Evolutionary conservation across 2,888 invertebrate genomes (phyloP), one percentile per base, ranked within the genome.

Genomic region (Vanessa cardui): DNA sequence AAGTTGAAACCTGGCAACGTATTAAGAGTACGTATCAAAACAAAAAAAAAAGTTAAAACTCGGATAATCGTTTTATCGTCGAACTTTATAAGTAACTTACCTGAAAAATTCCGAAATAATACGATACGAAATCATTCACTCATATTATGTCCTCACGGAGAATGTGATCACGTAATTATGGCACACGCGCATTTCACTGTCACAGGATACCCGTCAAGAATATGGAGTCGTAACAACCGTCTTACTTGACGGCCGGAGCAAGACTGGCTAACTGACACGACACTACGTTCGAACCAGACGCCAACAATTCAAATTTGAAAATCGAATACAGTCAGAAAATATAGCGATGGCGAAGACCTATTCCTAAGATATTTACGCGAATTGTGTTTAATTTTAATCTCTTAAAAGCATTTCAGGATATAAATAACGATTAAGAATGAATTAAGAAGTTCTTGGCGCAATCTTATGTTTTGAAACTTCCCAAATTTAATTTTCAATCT

Each of bases 111-210:
- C 49, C 18, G 21, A 7, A 21, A 31, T 31, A 31, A 54, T 7
- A 31, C 26, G 31, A 54, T 54, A 6, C 12, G 12, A n/a, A 52
- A 54, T 26, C 18, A n/a, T 31, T 54, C 26, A 54, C 52, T 26
- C 21, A 15, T 54, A 31, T 54, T 31, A 31, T 54, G 52, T 54
- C 52, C 26, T n/a, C 6, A 21, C 21, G 50, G 15, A 31, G 1
- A 26, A 21, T 54, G 6, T 26, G 31, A 54, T 62, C 62, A 65
- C 64, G 59, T 45, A 21, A 31, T 62, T 64, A 62, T 58, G 45
- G 50, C 64, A 65, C 65, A 54, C 65, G 64, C 16, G 64, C 58
- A 70, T 68, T 65, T 68, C 65, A 70, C 70, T 68, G 39, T 26
- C 52, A 54, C 52, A 54, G 6, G 15, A 54, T 31, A 56, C 68